Conservation (phyloP, 2,113 vertebrate genomes). For the Ornithorhynchus anatinus region DNA sequence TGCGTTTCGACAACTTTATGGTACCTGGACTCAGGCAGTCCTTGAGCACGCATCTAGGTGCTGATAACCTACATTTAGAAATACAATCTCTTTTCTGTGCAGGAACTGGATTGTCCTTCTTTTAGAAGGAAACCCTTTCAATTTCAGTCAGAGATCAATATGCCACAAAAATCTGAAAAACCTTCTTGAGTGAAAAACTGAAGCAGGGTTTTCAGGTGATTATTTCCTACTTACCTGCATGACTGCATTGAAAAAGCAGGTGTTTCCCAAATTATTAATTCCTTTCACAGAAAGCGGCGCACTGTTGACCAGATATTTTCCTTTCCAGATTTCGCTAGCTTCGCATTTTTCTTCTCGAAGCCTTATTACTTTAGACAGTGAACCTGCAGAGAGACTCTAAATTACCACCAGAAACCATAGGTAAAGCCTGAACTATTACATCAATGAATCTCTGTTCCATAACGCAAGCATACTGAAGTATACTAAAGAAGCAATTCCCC, state of each 20-base stretch:
- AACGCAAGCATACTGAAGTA: no score
- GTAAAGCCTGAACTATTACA: no score
- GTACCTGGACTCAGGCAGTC: no score
- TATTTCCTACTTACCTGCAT: constrained; percentile 91
- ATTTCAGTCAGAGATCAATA: neutral
- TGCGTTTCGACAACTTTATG: no score
- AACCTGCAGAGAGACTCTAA: constrained; percentile 66
- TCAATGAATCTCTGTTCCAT: no score
- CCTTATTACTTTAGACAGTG: constrained; percentile 84
- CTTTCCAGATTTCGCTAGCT: constrained; percentile 74
- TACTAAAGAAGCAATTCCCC: no score
- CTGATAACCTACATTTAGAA: neutral
- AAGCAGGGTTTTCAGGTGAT: neutral
- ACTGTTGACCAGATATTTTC: constrained; percentile 72
- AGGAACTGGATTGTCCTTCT: neutral
- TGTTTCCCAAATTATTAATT: constrained; percentile 95
- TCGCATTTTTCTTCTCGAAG: constrained; percentile 83
- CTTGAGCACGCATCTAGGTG: no score
- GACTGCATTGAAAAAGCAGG: constrained; percentile 97
- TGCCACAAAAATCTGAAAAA: constrained; percentile 19
- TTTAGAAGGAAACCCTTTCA: neutral
- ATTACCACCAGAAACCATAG: constrained; percentile 28
- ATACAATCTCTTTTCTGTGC: neutral
- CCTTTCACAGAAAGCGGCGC: constrained; percentile 88
- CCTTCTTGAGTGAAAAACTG: neutral